Base-by-base conservation (phyloP, 2,888 invertebrate species). In the Heteromurus nitidus region DNA sequence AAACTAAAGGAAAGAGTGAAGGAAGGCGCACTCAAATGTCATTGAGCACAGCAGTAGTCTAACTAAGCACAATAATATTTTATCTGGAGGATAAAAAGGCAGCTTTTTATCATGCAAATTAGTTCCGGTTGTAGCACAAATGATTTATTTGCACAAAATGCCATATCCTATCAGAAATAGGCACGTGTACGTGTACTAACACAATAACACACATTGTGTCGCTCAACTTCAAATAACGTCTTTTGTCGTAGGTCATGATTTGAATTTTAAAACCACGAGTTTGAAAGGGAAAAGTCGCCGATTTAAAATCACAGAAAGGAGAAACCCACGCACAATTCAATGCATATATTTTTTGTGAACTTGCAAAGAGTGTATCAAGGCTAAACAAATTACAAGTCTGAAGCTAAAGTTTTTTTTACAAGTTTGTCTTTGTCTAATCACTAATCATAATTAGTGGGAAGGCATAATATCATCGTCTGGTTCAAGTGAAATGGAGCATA, bases 51-150 rank as follows among this genome's bases (percentile, higher is more conserved):
- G n/a, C n/a, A n/a, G n/a, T n/a, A n/a, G n/a, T n/a, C n/a, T n/a
- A n/a, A n/a, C n/a, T 3, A 62, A 31, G 62, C 62, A 9, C 36
- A 50, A 50, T n/a, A 50, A 18, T n/a, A 50, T 18, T 24, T 36
- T 7, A 20, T 20, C 36, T 60, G 30, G 30, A 60, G 42, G 64
- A 9, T 44, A 58, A 9, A 9, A 9, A 9, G n/a, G 28, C 60
- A 26, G 28, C 60, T 60, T 58, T 60, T 80, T 80, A 50, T 80
- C 9, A 80, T 80, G 80, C 50, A 80, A 80, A 80, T 72, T 60
- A 80, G 80, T 80, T 80, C 80, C 80, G 80, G 80, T 55, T 79
- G 70, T 50, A 28, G 44, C 65, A 65, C 30, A 72, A 69, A 69
- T 77, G 69, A 69, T 69, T 68, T 76, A 76, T 76, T 36, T 36